Base-by-base conservation (phyloP, 2,888 invertebrate species). In the Ornithoptera alexandrae region DNA sequence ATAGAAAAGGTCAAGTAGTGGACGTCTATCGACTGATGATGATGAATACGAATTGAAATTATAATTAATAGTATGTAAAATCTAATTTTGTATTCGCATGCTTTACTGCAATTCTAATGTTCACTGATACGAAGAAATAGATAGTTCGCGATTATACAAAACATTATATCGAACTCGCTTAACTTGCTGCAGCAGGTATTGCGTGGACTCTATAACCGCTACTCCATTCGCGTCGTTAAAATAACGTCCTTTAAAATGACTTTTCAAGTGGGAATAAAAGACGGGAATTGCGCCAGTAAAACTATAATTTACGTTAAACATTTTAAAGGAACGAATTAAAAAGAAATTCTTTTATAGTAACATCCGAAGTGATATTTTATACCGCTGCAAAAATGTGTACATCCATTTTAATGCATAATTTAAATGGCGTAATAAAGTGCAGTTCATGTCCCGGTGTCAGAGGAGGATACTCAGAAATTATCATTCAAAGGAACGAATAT, bases 351-450 rank as follows among this genome's bases (percentile, higher is more conserved):
- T 63, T 42, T 70, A 61, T 64, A 63, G 63, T 67, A 58, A 30
- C 59, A 66, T 62, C 50, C 67, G 63, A 63, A 70, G 70, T 60
- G 60, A 67, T 63, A 56, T 64, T 70, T 70, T 64, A 70, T 70
- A 53, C 39, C 42, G 59, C 67, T 63, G 67, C 70, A 70, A 70
- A 63, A 70, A 53, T 46, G 59, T 63, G 36, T 70, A 70, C 66
- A 67, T 42, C 50, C 59, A 30, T 70, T 67, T 70, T 70, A 70
- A 70, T 70, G 70, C 70, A 70, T 70, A 70, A 67, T 70, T 67
- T 70, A 67, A 67, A 67, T 56, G 39, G 60, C 59, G 59, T 70
- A 63, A 70, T 70, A 67, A 67, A 70, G 67, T 70, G 70, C 70
- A 70, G 58, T 67, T 67, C 59, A 70, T 63, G 67, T 63, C 62